These are phyloP conservation scores for Dicaeum eximium DNA, from an alignment of 2,113 vertebrate genomes.

Conservation along the genomic window DNA sequence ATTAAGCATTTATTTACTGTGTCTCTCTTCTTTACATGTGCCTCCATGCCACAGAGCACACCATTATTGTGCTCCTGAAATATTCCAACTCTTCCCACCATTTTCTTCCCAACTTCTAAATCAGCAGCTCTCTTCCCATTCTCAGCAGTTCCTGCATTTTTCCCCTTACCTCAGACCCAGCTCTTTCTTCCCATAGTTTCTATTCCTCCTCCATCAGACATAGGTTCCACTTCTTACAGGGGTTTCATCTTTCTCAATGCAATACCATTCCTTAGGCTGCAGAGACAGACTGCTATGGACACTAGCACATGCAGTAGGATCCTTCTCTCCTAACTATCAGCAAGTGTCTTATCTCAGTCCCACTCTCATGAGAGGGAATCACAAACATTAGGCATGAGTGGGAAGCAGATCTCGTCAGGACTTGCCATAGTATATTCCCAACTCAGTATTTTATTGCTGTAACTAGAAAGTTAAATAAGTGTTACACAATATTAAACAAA, in stretches of 20 bases:
- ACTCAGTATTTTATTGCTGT: neutral
- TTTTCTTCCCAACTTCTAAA: neutral
- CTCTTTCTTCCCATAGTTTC: neutral
- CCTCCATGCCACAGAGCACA: neutral
- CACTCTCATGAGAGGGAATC: neutral
- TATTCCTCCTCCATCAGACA: neutral
- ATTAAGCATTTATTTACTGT: neutral
- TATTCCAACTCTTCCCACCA: neutral
- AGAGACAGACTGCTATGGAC: neutral
- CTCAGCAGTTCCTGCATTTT: neutral
- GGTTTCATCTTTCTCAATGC: neutral
- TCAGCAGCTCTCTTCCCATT: neutral
- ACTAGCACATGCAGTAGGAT: neutral
- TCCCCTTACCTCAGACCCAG: neutral
- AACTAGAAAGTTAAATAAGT: slow-evolving; percentile 14
- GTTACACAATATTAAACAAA: slow-evolving; percentile 64
- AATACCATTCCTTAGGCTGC: neutral
- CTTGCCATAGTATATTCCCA: neutral
- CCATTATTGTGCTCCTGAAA: neutral
- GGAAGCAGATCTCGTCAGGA: neutral
- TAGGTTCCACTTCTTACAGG: neutral
- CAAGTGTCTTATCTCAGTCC: neutral
- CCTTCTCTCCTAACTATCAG: neutral
- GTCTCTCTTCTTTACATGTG: neutral
- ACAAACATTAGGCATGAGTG: neutral